Percentiles rank a stretch among this genome's conserved stretches.
These are phyloP conservation scores for Hirundo rustica DNA, from an alignment of 2,797 vertebrate species.

Conservation along the genomic window DNA sequence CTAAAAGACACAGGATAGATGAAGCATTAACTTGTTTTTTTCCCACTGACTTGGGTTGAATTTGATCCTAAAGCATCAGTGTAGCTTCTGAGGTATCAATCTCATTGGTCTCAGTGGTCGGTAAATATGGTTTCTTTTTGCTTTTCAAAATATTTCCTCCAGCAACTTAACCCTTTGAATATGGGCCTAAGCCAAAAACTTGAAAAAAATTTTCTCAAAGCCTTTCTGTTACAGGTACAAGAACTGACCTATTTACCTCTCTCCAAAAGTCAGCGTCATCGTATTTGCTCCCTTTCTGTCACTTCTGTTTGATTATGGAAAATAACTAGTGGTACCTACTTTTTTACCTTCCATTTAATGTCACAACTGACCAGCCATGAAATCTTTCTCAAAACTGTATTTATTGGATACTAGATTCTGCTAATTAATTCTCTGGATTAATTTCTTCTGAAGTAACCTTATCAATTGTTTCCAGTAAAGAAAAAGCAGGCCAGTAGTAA, in stretches of 20 bases:
- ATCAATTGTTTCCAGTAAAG: slow-evolving; percentile 91
- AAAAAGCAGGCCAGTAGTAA: slow-evolving; percentile 64
- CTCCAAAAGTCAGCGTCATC: slow-evolving; percentile 33
- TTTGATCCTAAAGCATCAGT: background rate
- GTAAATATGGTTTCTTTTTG: background rate
- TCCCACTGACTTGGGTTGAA: background rate
- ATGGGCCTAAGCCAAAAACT: background rate
- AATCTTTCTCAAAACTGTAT: slow-evolving; percentile 72
- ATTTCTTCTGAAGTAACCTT: slow-evolving; percentile 89
- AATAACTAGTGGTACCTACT: background rate
- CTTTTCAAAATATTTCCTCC: background rate
- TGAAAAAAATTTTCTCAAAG: background rate
- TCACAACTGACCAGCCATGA: slow-evolving; percentile 74
- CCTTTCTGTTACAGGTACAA: slow-evolving; percentile 47
- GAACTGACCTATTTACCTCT: slow-evolving; percentile 61
- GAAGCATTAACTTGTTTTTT: background rate
- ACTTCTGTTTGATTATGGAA: slow-evolving; percentile 47
- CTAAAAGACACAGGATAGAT: background rate
- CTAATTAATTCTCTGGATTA: slow-evolving; percentile 91
- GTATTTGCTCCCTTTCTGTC: slow-evolving; percentile 16
- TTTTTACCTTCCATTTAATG: slow-evolving; percentile 67
- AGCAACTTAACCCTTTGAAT: background rate
- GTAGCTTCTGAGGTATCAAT: background rate
- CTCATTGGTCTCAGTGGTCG: background rate
- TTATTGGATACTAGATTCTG: slow-evolving; percentile 88